Conservation (phyloP, 1,140 invertebrate species). For the Thalassaphorura encarpata region DNA sequence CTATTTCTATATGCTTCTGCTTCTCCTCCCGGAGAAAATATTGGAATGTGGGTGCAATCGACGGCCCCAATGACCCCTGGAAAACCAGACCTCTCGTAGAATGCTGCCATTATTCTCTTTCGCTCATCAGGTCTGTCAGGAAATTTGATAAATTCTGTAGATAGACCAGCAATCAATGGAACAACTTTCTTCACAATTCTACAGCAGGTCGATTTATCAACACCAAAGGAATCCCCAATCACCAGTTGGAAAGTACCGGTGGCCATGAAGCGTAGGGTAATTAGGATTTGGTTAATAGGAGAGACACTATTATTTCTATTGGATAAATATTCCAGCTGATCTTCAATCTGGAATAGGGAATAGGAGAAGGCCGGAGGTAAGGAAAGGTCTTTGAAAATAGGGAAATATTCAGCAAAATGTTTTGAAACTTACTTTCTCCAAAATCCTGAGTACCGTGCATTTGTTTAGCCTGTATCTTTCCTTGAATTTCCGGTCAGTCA, state of each 20-base stretch:
- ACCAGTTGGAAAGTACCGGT: constrained; percentile 6
- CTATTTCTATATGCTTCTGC: constrained; percentile 33
- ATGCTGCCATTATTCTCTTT: background rate
- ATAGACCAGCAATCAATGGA: background rate
- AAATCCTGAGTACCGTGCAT: background rate
- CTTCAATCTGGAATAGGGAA: constrained; percentile 2
- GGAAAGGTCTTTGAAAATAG: background rate
- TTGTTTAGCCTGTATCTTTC: background rate
- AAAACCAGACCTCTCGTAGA: constrained; percentile 5
- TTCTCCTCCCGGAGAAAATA: constrained; percentile 27
- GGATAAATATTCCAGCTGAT: background rate
- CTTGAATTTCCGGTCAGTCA: background rate
- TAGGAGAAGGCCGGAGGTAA: too few relatives aligned
- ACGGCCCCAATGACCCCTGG: constrained; percentile 29
- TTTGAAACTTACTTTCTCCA: background rate
- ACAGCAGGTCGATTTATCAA: constrained; percentile 20
- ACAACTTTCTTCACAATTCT: constrained; percentile 14
- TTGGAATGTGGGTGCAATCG: constrained; percentile 33
- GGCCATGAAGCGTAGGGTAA: constrained; percentile 1
- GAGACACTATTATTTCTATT: constrained; percentile 2
- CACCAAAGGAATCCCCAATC: constrained; percentile 12
- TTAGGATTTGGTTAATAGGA: constrained; percentile 4
- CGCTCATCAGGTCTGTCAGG: background rate
- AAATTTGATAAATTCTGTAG: background rate
- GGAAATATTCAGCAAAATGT: background rate